Evolutionary conservation across 2,888 invertebrate genomes (phyloP), one percentile per base, ranked within the genome.

Genomic region (Erynnis tages): DNA sequence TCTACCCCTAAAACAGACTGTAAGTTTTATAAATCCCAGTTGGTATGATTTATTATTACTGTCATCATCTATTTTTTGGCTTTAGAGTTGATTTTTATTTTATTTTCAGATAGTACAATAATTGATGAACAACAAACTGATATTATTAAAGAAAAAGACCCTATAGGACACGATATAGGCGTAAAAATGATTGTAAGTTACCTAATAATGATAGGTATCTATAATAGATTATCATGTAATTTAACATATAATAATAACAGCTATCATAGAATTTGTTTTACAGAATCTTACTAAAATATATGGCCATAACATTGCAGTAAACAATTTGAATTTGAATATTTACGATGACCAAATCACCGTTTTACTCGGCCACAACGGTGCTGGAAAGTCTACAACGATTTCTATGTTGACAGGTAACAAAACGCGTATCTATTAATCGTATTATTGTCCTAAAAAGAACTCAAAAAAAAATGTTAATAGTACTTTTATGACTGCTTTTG

Each of bases 331-430:
- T n/a, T 67, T 97, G 55, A 95, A 95, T 65, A 94, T 98, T 91
- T 97, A 95, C 71, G 93, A 95, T 69, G 94, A 95, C 55, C 97
- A 98, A 84, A 97, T 97, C 56, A 97, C 97, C 0, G 96, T 95
- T 0, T 60, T 90, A 29, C 70, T 90, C 5, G 90, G 90, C 0
- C 90, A 90, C 66, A 97, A 96, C 69, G 97, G 98, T 2, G 97
- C 97, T 40, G 97, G 97, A 6, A 98, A 98, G 88, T 97, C 97
- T 0, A 97, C 98, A 0, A 96, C 97, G 1, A 97, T 98, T 91
- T 96, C 96, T 0, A 97, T 98, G 94, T 82, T 98, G 34, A 97
- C 97, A 29, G 97, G 93, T 92, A 66, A 54, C 5, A 11, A 8
- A n/a, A n/a, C n/a, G n/a, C n/a, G n/a, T n/a, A n/a, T n/a, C n/a